A percentile compares a stretch with the other conserved stretches of the same genome.
Evolutionary conservation across 2,113 vertebrate genomes (phyloP).

Genomic region (Sylvilagus bachmani): DNA sequence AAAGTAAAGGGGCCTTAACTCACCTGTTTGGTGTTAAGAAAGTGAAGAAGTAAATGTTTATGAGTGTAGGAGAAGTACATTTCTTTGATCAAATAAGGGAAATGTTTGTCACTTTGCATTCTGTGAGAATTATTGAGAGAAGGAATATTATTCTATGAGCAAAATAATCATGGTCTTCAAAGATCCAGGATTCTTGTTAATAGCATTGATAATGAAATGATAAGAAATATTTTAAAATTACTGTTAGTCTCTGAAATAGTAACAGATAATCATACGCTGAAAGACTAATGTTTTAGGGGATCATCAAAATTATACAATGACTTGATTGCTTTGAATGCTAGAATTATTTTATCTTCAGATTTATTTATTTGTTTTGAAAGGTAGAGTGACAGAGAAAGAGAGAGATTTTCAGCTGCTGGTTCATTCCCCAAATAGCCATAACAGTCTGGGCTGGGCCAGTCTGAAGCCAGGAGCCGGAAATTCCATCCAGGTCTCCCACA

Average conservation of each 20-base stretch:
- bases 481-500: too few relatives aligned
- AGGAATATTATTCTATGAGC: not conserved
- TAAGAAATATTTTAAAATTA: not conserved
- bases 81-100: not conserved
- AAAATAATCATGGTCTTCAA: not conserved
- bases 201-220: not conserved
- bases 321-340: not conserved
- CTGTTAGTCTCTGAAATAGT: not conserved
- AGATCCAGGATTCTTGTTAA: not conserved
- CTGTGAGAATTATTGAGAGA: not conserved
- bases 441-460: too few relatives aligned
- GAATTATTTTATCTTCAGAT: not conserved
- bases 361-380: too few relatives aligned
- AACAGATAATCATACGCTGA: not conserved
- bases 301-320: not conserved
- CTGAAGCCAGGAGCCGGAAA: too few relatives aligned
- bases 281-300: not conserved
- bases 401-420: too few relatives aligned
- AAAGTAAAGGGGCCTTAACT: slow-evolving; percentile 1
- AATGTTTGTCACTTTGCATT: not conserved
- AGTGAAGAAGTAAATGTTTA: not conserved
- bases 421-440: too few relatives aligned
- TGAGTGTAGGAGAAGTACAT: not conserved
- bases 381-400: too few relatives aligned
- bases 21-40: not conserved